Evolutionary conservation across 2,888 invertebrate genomes (phyloP).

Genomic region (Cenopis cana): DNA sequence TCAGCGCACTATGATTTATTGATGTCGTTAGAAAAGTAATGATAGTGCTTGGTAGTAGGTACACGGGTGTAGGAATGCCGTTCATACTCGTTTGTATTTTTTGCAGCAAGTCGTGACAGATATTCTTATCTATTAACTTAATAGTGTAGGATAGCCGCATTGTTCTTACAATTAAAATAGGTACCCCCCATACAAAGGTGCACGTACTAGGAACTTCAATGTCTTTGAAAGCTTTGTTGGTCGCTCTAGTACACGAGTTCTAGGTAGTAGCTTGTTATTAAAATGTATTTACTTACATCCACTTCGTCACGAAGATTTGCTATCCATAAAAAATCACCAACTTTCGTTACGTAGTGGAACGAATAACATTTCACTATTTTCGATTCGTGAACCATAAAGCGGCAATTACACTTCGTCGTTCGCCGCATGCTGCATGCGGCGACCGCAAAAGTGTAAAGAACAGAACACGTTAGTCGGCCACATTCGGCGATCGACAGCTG

Average conservation of each 20-base stretch:
- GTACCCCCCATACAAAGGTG: background rate
- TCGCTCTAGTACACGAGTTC: background rate
- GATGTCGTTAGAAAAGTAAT: slow-evolving; percentile 38
- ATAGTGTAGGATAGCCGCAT: slow-evolving; percentile 25
- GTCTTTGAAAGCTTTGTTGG: background rate
- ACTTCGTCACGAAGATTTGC: too few species aligned
- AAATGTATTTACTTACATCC: too few species aligned
- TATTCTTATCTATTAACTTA: slow-evolving; percentile 16
- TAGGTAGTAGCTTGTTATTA: too few species aligned
- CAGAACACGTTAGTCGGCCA: too few species aligned
- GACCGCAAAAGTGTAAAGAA: too few species aligned
- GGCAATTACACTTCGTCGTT: too few species aligned
- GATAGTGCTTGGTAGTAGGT: slow-evolving; percentile 14
- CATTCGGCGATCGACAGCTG: too few species aligned
- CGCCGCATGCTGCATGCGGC: too few species aligned
- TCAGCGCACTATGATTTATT: slow-evolving; percentile 44
- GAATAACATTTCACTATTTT: too few species aligned
- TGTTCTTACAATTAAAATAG: slow-evolving; percentile 19
- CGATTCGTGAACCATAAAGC: too few species aligned
- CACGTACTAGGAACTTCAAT: background rate
- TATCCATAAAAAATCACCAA: too few species aligned
- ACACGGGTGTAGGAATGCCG: slow-evolving; percentile 28
- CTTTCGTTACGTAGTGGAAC: too few species aligned
- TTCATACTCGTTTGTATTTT: slow-evolving; percentile 19
- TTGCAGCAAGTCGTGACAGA: slow-evolving; percentile 29